Percentiles rank a stretch among this genome's conserved stretches.
Conservation (phyloP, 2,888 invertebrate genomes). For the Tribolium freemani region DNA sequence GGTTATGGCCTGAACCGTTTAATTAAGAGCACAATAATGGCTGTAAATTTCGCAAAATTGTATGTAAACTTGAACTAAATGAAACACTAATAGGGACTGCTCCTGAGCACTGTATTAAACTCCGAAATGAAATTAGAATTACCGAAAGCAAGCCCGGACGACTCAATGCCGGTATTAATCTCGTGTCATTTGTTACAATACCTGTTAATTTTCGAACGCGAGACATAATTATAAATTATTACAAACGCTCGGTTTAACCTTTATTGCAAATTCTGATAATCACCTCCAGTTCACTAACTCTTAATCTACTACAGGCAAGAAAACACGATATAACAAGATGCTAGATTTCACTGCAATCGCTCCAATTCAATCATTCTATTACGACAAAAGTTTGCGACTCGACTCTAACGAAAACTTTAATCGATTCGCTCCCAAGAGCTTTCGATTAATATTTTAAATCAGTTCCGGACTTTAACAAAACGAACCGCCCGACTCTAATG, state of each 20-base stretch:
- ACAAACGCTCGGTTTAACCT: background rate
- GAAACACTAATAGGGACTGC: constrained; percentile 43
- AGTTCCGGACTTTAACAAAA: background rate
- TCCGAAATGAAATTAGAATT: constrained; percentile 44
- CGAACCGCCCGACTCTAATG: background rate
- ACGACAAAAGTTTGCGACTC: background rate
- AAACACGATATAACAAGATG: background rate
- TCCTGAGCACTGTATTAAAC: constrained; percentile 40
- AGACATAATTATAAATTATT: background rate
- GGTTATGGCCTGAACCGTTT: constrained; percentile 40
- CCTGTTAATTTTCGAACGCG: constrained; percentile 37
- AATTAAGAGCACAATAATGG: constrained; percentile 44
- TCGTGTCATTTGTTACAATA: constrained; percentile 40
- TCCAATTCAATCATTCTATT: background rate
- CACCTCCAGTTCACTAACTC: background rate
- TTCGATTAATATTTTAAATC: background rate
- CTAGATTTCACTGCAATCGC: background rate
- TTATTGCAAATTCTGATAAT: background rate
- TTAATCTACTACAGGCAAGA: background rate
- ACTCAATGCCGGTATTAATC: constrained; percentile 36
- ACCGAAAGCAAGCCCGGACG: constrained; percentile 34
- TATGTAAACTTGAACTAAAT: constrained; percentile 42
- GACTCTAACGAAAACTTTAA: background rate
- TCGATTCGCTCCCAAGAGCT: background rate
- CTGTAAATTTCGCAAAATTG: constrained; percentile 45